These are phyloP conservation scores for Lepas anatifera DNA, from an alignment of 2,888 invertebrate genomes.

Conservation along the genomic window DNA sequence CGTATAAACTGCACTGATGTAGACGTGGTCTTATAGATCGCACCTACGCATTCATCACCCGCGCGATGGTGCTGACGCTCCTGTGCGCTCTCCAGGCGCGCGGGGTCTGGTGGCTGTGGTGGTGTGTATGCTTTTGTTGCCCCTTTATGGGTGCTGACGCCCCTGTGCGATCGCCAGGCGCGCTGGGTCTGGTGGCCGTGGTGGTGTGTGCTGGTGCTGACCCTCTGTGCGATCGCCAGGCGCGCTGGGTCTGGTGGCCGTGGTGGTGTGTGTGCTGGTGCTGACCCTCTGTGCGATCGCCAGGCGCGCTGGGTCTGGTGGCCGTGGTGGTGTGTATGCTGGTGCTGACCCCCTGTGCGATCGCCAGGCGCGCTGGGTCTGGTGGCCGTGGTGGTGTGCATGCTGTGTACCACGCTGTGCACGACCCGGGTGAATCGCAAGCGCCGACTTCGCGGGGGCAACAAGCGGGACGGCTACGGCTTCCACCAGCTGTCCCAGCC, in stretches of 20 bases:
- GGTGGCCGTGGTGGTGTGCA: constrained; percentile 11
- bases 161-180: background rate
- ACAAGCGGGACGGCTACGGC: background rate
- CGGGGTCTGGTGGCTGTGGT: constrained; percentile 3
- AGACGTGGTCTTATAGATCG: no score
- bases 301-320: background rate
- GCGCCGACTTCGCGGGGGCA: background rate
- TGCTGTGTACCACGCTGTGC: constrained; percentile 12
- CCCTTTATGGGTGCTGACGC: no score
- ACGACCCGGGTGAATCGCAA: background rate
- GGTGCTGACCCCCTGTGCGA: no score
- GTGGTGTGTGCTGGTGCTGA: no score
- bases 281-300: background rate
- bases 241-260: background rate
- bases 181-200: background rate
- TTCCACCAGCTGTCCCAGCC: background rate
- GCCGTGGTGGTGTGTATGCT: no score
- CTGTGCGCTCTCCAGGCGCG: background rate
- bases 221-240: background rate
- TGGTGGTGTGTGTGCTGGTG: background rate
- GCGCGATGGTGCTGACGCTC: no score
- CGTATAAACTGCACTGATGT: no score
- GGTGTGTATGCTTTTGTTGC: background rate
- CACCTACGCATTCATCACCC: no score
- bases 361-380: constrained; percentile 1